A percentile compares a stretch with the other conserved stretches of the same genome.
Conservation (phyloP, 2,888 invertebrate species). For the Lithophane semibrunnea region DNA sequence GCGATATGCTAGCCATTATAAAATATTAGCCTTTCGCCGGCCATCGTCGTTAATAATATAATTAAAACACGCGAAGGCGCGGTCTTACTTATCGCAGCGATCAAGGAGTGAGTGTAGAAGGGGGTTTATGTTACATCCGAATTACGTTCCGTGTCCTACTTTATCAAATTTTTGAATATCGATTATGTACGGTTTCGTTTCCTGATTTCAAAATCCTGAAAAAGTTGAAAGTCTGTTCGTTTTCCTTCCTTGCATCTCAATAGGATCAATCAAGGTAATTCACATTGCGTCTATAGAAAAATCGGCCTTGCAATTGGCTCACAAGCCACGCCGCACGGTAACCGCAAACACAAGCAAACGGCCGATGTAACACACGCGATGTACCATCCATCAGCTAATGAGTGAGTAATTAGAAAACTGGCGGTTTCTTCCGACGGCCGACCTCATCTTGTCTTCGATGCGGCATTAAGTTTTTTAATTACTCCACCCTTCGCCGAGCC, state of each 20-base stretch:
- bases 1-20: slow-evolving; percentile 88
- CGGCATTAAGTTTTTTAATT: slow-evolving; percentile 88
- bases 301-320: slow-evolving; percentile 59
- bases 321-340: slow-evolving; percentile 54
- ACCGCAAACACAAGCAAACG: slow-evolving; percentile 64
- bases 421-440: slow-evolving; percentile 86
- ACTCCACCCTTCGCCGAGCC: slow-evolving; percentile 75
- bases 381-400: slow-evolving; percentile 88
- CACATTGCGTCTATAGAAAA: slow-evolving; percentile 51
- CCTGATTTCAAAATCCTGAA: neutral
- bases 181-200: slow-evolving; percentile 4
- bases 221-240: neutral
- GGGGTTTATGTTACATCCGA: slow-evolving; percentile 58
- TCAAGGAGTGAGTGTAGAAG: slow-evolving; percentile 81
- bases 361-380: slow-evolving; percentile 65
- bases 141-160: slow-evolving; percentile 50
- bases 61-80: slow-evolving; percentile 90
- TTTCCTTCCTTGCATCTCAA: slow-evolving; percentile 10
- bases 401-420: slow-evolving; percentile 89
- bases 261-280: slow-evolving; percentile 53
- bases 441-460: slow-evolving; percentile 90
- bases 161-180: slow-evolving; percentile 39
- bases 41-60: slow-evolving; percentile 89
- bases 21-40: slow-evolving; percentile 89
- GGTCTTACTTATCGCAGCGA: slow-evolving; percentile 86